Percentiles rank a stretch among this genome's conserved stretches.
phyloP scores from a whole-genome alignment of 2,113 vertebrate species.

The Cathartes aura region DNA sequence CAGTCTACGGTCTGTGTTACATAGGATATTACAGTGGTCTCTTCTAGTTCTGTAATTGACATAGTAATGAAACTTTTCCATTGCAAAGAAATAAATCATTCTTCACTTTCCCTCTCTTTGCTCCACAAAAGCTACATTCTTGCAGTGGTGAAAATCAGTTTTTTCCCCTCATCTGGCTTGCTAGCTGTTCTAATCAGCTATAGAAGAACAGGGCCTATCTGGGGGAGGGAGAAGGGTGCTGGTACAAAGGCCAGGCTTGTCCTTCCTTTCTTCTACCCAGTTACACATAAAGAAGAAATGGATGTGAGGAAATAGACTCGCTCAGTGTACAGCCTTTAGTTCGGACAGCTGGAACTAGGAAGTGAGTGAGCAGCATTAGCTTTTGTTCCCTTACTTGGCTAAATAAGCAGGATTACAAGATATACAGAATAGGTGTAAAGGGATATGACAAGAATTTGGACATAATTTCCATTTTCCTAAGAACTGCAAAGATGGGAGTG shows the following conservation, averaged over 20 bases:
- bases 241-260: neutral
- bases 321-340: neutral
- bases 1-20: neutral
- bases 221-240: neutral
- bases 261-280: neutral
- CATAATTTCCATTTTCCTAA: neutral
- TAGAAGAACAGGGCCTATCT: neutral
- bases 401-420: neutral
- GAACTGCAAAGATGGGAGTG: neutral
- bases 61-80: neutral
- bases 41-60: neutral
- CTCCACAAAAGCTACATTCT: neutral
- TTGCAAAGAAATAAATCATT: neutral
- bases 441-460: constrained; percentile 27
- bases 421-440: neutral
- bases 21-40: neutral
- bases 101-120: neutral
- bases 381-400: constrained; percentile 1
- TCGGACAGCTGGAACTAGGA: neutral
- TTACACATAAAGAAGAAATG: neutral
- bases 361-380: neutral
- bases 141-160: neutral
- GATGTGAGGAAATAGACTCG: neutral
- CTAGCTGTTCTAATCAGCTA: neutral
- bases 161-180: neutral